Evolutionary conservation across 2,113 vertebrate species (phyloP), one percentile per base, ranked within the genome.

Genomic region (Corythoichthys haematopterus): DNA sequence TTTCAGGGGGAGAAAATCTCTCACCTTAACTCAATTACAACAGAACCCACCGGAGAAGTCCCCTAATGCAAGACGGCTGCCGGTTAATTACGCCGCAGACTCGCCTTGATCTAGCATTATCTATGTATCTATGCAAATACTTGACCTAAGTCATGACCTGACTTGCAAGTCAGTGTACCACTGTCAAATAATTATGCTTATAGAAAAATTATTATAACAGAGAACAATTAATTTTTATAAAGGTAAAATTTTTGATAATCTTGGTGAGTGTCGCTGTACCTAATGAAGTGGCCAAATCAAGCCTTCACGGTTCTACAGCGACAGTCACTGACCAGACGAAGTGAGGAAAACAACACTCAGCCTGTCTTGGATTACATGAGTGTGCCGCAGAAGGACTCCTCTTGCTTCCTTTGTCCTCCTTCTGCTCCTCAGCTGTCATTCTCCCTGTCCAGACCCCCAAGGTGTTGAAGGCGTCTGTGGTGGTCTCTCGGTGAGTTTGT

Each of bases 321-420:
- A 43, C 28, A 53, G 20, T 46, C 12, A 50, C 52, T 51, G 36
- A 40, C 37, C 71, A 68, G 6, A 69, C 3, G 15, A 58, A 62
- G 2, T 36, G 13, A 72, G 37, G 40, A 68, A 70, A 70, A 62
- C 38, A 46, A 64, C 48, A 55, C 2, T 38, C 33, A 28, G 61
- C 36, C 38, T 61, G 57, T 16, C 46, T 51, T 36, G 40, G 14
- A 45, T 43, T 7, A 35, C 52, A 64, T 46, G 62, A 6, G 14
- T 62, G 36, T 9, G 53, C 57, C 59, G 43, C 6, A 14, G 47
- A 8, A 12, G 47, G 45, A n/a, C 52, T 72, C 52, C 52, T 61
- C 59, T 65, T 55, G 40, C 40, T 62, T 15, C 20, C 60, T 62
- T 66, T 70, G 45, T 70, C 48, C 63, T 68, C 68, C 61, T 48